Evolutionary conservation across 2,888 invertebrate species (phyloP).

Genomic region (Ennomos fuscantarius): DNA sequence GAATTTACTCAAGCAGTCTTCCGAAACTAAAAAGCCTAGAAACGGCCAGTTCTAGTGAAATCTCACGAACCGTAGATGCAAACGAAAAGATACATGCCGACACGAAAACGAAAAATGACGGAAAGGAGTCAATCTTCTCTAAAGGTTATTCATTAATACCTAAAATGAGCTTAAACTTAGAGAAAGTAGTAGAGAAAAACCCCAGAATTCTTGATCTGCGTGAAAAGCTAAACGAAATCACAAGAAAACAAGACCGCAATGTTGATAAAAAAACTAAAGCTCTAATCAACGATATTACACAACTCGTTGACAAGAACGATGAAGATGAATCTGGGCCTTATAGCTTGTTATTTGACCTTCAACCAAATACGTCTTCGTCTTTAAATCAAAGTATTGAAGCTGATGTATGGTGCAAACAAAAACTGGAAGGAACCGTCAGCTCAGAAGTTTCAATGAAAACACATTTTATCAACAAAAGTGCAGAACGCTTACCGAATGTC

Average conservation of each 20-base stretch:
- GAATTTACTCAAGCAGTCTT: conserved; percentile 63
- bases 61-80: conserved; percentile 51
- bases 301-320: conserved; percentile 76
- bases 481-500: conserved; percentile 74
- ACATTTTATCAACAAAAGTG: conserved; percentile 59
- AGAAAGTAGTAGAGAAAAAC: conserved; percentile 75
- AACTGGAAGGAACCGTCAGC: conserved; percentile 47
- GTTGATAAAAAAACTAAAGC: conserved; percentile 76
- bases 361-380: conserved; percentile 70
- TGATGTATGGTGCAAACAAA: conserved; percentile 58
- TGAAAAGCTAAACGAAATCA: conserved; percentile 77
- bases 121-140: conserved; percentile 65
- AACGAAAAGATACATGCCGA: conserved; percentile 53
- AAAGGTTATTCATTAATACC: conserved; percentile 75
- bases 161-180: conserved; percentile 75
- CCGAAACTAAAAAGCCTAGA: conserved; percentile 65
- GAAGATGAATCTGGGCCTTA: conserved; percentile 85
- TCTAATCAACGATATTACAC: conserved; percentile 74
- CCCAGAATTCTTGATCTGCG: conserved; percentile 78
- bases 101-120: conserved; percentile 58
- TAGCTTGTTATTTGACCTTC: conserved; percentile 84
- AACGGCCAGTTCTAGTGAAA: conserved; percentile 53
- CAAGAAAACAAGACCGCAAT: conserved; percentile 72
- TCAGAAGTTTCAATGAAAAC: conserved; percentile 54
- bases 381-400: conserved; percentile 50